Conservation (phyloP, 1,140 invertebrate species). For the Trichonephila clavipes region DNA sequence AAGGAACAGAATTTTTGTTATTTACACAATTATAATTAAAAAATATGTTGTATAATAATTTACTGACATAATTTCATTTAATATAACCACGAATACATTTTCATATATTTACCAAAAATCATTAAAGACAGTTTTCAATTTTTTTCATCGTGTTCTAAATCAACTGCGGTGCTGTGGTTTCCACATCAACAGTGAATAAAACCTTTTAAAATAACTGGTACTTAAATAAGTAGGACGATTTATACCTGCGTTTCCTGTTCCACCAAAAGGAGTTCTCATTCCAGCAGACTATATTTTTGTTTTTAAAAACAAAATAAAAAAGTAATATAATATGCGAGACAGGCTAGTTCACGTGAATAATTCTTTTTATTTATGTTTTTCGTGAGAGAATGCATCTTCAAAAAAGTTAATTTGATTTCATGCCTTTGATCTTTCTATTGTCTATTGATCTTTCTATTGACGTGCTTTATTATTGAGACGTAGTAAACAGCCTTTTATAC, state of each 20-base stretch:
- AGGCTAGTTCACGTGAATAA: neutral
- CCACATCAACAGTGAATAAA: neutral
- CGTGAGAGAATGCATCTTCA: neutral
- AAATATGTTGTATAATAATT: too few relatives aligned
- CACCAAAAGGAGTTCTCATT: neutral
- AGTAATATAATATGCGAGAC: neutral
- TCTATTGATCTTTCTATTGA: too few relatives aligned
- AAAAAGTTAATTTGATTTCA: neutral
- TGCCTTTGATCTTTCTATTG: too few relatives aligned
- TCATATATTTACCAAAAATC: too few relatives aligned
- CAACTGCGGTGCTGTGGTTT: neutral
- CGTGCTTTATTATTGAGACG: too few relatives aligned
- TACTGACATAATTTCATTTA: too few relatives aligned
- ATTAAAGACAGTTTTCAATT: too few relatives aligned
- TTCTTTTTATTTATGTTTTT: neutral
- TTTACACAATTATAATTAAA: too few relatives aligned
- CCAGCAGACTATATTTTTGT: neutral
- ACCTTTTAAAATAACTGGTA: neutral
- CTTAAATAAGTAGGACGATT: neutral
- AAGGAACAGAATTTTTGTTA: too few relatives aligned
- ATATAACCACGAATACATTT: too few relatives aligned
- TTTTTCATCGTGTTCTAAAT: too few relatives aligned
- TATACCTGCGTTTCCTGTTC: slow-evolving; percentile 16
- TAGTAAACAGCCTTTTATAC: too few relatives aligned
- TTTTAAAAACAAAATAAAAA: neutral